These are phyloP conservation scores for Drosophila peninsularis DNA, from an alignment of 2,888 invertebrate genomes.

Conservation along the genomic window DNA sequence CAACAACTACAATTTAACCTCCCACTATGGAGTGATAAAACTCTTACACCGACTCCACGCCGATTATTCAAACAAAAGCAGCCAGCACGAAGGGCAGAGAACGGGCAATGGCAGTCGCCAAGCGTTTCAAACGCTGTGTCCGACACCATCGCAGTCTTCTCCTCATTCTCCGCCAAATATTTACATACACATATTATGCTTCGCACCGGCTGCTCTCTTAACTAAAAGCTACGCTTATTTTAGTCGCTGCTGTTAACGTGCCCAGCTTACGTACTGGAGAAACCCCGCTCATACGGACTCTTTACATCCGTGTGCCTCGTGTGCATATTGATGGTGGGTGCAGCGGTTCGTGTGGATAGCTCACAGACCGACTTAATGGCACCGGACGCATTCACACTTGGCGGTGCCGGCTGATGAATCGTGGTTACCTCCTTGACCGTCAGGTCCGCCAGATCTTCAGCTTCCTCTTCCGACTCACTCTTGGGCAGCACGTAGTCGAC, in stretches of 20 bases:
- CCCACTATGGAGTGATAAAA: slow-evolving; percentile 79
- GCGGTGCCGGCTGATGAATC: slow-evolving; percentile 58
- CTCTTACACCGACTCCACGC: slow-evolving; percentile 79
- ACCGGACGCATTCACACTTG: slow-evolving; percentile 70
- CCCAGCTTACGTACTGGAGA: slow-evolving; percentile 79
- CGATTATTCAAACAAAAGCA: slow-evolving; percentile 72
- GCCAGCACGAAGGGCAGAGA: slow-evolving; percentile 34
- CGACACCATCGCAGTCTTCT: slow-evolving; percentile 33
- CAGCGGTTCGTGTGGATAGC: slow-evolving; percentile 86
- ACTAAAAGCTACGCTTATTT: slow-evolving; percentile 78
- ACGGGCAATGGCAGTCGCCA: slow-evolving; percentile 37
- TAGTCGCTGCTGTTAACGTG: slow-evolving; percentile 71
- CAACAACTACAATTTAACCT: slow-evolving; percentile 80
- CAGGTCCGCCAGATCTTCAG: slow-evolving; percentile 28
- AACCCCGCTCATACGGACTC: slow-evolving; percentile 83
- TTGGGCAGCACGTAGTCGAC: slow-evolving; percentile 81
- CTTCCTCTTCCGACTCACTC: slow-evolving; percentile 42
- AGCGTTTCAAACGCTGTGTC: slow-evolving; percentile 65
- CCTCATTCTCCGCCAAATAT: slow-evolving; percentile 29
- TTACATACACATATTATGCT: slow-evolving; percentile 19
- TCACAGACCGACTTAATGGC: slow-evolving; percentile 86
- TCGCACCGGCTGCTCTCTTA: slow-evolving; percentile 40
- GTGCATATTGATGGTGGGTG: slow-evolving; percentile 87
- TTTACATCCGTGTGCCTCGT: slow-evolving; percentile 86
- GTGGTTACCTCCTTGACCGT: slow-evolving; percentile 47